phyloP scores from a whole-genome alignment of 2,797 vertebrate species.

The Pachyuromys duprasi region DNA sequence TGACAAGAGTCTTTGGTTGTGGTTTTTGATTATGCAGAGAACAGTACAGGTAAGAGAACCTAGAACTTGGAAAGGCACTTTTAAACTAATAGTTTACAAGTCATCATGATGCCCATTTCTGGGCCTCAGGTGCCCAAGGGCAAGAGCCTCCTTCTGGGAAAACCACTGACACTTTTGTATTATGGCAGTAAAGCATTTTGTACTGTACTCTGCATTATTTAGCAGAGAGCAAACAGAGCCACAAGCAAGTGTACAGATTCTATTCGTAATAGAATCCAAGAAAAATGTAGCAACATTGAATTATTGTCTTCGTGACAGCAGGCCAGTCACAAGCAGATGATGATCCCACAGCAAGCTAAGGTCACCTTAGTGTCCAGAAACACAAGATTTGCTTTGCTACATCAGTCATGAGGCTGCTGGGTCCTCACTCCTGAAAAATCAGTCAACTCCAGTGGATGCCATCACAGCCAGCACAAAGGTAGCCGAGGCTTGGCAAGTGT shows the following conservation, averaged over 20 bases:
- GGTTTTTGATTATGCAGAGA: not conserved
- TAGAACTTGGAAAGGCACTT: not conserved
- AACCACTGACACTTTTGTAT: not conserved
- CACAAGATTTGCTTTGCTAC: not conserved
- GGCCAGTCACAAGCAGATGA: not conserved
- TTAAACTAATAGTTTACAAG: not conserved
- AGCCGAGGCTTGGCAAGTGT: not conserved
- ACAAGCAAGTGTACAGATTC: not conserved
- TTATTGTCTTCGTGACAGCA: not conserved
- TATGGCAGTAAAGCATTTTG: not conserved
- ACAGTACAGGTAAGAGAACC: not conserved
- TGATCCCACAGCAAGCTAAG: not conserved
- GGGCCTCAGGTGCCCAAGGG: not conserved
- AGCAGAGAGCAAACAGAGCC: slow-evolving; percentile 19
- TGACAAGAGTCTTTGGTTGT: not conserved
- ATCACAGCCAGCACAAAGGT: not conserved
- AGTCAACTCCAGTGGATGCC: not conserved
- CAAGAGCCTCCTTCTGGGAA: not conserved
- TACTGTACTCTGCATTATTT: not conserved
- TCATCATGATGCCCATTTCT: not conserved
- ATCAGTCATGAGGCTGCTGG: not conserved
- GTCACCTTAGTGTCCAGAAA: not conserved
- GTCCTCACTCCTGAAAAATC: not conserved
- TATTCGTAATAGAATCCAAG: not conserved
- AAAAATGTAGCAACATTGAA: not conserved